Evolutionary conservation across 2,113 vertebrate species (phyloP).

Genomic region (Oreocharis arfaki): DNA sequence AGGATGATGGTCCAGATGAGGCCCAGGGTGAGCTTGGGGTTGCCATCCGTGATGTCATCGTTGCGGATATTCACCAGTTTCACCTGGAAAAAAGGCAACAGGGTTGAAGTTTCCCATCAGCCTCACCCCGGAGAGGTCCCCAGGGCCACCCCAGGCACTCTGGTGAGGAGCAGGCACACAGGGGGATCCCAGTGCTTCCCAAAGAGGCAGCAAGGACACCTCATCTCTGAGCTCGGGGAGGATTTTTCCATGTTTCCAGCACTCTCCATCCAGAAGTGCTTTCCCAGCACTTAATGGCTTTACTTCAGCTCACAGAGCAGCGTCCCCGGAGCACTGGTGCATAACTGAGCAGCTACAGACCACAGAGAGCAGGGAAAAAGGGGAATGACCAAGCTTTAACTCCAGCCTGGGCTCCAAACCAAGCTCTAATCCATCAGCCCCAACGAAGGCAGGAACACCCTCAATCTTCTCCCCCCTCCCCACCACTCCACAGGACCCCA

Average conservation of each 20-base stretch:
- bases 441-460: neutral
- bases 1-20: slow-evolving; percentile 99
- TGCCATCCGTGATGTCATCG: slow-evolving; percentile 97
- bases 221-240: fast-evolving
- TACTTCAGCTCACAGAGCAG: neutral
- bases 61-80: slow-evolving; percentile 98
- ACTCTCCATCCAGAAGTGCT: neutral
- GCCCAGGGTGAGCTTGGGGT: slow-evolving; percentile 95
- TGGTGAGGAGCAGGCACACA: fast-evolving
- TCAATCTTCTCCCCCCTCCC: neutral
- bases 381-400: neutral
- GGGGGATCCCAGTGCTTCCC: neutral
- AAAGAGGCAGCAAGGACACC: neutral
- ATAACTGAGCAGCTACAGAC: neutral
- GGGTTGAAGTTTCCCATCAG: neutral
- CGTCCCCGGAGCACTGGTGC: neutral
- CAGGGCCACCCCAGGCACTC: neutral
- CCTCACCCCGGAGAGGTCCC: neutral
- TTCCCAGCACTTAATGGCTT: neutral
- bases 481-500: fast-evolving
- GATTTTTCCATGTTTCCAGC: neutral
- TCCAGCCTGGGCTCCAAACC: neutral
- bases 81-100: slow-evolving; percentile 73
- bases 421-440: neutral
- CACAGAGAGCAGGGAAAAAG: neutral